Base-by-base conservation (phyloP, 53 echinoderm and acorn worm species). In the Arbacia lixula region DNA sequence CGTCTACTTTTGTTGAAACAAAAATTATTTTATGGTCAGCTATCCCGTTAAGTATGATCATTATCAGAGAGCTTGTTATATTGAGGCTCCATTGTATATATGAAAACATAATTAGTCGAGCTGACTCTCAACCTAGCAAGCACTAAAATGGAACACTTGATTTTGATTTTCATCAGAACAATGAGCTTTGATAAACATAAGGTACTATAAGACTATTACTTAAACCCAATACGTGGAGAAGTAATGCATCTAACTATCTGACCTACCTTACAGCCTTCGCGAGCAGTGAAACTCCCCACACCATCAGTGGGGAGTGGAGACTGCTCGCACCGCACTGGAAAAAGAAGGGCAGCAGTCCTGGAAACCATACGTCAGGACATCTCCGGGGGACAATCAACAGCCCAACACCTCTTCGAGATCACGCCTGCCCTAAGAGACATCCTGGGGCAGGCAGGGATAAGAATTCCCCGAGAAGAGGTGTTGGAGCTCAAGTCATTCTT, bases 261-360 rank as follows among this genome's bases (percentile, higher is more conserved):
- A 46, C 14, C 46, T 46, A 46, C 39, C 67, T 40, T 39, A 41
- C 68, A 68, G 68, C 42, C 41, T 34, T 36, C 38, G 25, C n/a
- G 21, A 66, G 37, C 67, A 33, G 32, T 66, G 9, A 66, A 66
- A 36, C 32, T 66, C 20, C 67, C 67, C 0, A 36, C 33, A 3
- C 32, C 3, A 24, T 27, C 43, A 0, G 71, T 71, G 26, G 2
- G 26, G 1, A 71, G 71, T 46, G 12, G 3, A 43, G 43, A 40
- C 42, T 71, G 71, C 12, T 71, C 71, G 26, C 2, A 22, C 11
- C 26, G 26, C 42, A 71, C 71, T 12, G 42, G 24, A 9, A 24
- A 31, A 1, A 41, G 43, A 27, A 41, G 71, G 28, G 2, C 71
- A 16, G 8, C 25, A 4, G 24, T 71, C 1, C 8, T 71, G 4